These are phyloP conservation scores for Notodonta ziczac DNA, from an alignment of 2,888 invertebrate genomes.

Conservation along the genomic window DNA sequence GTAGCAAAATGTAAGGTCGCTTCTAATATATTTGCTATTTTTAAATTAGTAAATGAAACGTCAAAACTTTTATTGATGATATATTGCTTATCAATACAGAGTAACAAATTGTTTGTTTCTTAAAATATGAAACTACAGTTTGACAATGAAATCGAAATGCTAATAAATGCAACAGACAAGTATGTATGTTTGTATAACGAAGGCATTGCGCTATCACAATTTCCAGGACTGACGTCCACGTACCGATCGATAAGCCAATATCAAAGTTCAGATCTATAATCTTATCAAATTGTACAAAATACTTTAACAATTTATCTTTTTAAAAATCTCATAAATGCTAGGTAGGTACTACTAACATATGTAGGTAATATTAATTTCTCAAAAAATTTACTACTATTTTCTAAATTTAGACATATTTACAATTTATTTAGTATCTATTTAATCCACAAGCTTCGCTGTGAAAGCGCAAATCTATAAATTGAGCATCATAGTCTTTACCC, in stretches of 20 bases:
- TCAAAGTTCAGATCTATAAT: slow-evolving; percentile 71
- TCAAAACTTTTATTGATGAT: slow-evolving; percentile 72
- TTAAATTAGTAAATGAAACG: slow-evolving; percentile 42
- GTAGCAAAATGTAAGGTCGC: no score
- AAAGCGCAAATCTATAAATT: slow-evolving; percentile 79
- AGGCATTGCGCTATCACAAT: slow-evolving; percentile 81
- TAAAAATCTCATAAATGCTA: slow-evolving; percentile 81
- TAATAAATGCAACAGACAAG: slow-evolving; percentile 82
- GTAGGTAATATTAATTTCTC: slow-evolving; percentile 66
- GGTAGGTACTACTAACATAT: slow-evolving; percentile 78
- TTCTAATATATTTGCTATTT: neutral
- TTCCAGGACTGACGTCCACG: slow-evolving; percentile 48
- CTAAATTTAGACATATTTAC: slow-evolving; percentile 82
- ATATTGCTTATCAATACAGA: slow-evolving; percentile 84
- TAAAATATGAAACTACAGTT: slow-evolving; percentile 71
- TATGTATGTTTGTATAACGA: slow-evolving; percentile 51
- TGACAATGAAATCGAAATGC: slow-evolving; percentile 77
- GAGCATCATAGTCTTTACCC: slow-evolving; percentile 73
- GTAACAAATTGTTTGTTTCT: slow-evolving; percentile 78
- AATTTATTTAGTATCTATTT: slow-evolving; percentile 58
- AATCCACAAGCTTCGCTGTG: slow-evolving; percentile 76
- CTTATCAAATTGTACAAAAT: slow-evolving; percentile 75
- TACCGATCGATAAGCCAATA: slow-evolving; percentile 73
- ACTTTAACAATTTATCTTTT: slow-evolving; percentile 67
- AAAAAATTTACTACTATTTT: slow-evolving; percentile 71